Base-by-base conservation (phyloP, 2,113 vertebrate genomes). In the Ibidorhyncha struthersii region DNA sequence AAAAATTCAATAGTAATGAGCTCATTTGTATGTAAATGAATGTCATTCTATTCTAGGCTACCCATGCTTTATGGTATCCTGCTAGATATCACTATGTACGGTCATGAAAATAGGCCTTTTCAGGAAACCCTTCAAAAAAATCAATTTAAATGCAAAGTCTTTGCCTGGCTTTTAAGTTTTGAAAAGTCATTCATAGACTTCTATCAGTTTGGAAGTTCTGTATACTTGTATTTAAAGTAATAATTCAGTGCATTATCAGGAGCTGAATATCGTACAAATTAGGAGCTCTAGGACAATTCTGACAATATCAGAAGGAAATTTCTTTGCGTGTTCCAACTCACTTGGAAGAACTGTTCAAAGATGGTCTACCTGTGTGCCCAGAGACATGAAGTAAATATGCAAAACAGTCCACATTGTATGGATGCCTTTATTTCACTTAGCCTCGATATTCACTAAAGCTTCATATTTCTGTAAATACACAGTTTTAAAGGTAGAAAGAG, bases 21-120 rank as follows among this genome's bases (percentile, higher is more conserved):
- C 74, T 97, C 96, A 96, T 97, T 97, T 98, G 90, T 97, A 97
- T 98, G 97, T 92, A 98, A 97, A 97, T 98, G 86, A 91, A 82
- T 95, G 96, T 88, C 90, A 93, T 86, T 96, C 93, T 90, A 82
- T 89, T 96, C 90, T 88, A 47, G 81, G 58, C 81, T 96, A n/a
- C 50, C 85, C 30, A 40, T 83, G 86, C 82, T 94, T 96, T 94
- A 96, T 83, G 62, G 74, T 88, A 85, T 90, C 80, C 83, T 91
- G 62, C 91, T 92, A 78, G 86, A 92, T 96, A 95, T 91, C 86
- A 52, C 88, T 81, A 76, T 78, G 78, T 79, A n/a, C 90, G 89
- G 90, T 76, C 72, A 73, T 40, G 88, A 96, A 97, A 96, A 97
- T 53, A 41, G 79, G 34, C 43, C 73, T 97, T 94, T 96, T 86